phyloP scores from a whole-genome alignment of 2,113 vertebrate genomes.

The Lagopus leucura region DNA sequence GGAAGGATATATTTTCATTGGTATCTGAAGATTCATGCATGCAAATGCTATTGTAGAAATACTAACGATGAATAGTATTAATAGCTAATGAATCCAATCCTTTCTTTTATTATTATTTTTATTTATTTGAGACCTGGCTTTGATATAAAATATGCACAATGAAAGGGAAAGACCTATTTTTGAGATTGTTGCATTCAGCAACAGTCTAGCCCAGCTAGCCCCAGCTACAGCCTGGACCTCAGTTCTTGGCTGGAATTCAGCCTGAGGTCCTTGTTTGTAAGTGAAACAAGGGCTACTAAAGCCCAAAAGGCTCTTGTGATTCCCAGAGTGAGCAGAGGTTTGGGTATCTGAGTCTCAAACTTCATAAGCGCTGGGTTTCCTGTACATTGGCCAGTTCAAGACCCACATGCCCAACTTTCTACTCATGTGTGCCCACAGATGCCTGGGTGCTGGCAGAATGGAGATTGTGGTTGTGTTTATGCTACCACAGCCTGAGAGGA shows the following conservation, averaged over 20 bases:
- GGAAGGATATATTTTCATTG: slow-evolving; percentile 18
- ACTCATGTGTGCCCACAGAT: neutral
- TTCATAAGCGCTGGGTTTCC: fast-evolving
- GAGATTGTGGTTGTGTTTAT: neutral
- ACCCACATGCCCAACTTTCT: neutral
- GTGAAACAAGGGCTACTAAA: neutral
- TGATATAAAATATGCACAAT: neutral
- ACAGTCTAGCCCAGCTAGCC: neutral
- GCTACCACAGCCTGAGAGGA: neutral
- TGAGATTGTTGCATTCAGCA: neutral
- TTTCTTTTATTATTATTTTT: neutral
- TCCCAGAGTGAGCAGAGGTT: neutral
- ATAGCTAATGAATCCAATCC: neutral
- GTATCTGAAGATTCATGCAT: neutral
- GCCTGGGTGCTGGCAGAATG: neutral
- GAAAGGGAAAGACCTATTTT: neutral
- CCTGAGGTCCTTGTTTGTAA: neutral
- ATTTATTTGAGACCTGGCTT: neutral
- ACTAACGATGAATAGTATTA: neutral
- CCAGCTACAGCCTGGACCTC: neutral
- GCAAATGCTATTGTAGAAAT: neutral
- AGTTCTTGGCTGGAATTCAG: neutral
- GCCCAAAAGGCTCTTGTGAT: neutral
- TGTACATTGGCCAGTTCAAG: neutral
- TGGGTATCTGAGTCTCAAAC: neutral